Evolutionary conservation across 2,888 invertebrate genomes (phyloP).

Genomic region (Volucella zonaria): DNA sequence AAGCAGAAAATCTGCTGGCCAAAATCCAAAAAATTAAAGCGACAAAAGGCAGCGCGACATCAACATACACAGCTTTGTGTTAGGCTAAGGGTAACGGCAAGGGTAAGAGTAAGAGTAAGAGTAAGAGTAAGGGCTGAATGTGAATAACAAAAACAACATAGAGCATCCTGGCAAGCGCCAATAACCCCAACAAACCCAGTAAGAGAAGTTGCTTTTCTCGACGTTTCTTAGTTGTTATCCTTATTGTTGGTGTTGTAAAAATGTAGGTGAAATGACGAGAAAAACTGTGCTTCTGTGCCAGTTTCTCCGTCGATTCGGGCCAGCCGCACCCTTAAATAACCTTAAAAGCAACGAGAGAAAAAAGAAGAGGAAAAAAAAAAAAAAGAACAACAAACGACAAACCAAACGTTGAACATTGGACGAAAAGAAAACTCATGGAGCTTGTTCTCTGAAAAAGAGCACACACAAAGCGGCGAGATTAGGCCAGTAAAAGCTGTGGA

Average conservation of each 20-base stretch:
- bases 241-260: slow-evolving; percentile 70
- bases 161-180: slow-evolving; percentile 42
- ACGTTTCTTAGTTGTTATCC: slow-evolving; percentile 34
- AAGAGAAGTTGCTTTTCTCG: slow-evolving; percentile 29
- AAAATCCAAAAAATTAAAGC: slow-evolving; percentile 54
- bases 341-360: slow-evolving; percentile 62
- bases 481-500: slow-evolving; percentile 59
- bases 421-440: slow-evolving; percentile 63
- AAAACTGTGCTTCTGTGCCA: slow-evolving; percentile 73
- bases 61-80: slow-evolving; percentile 53
- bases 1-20: slow-evolving; percentile 43
- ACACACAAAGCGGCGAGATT: slow-evolving; percentile 54
- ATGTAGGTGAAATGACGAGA: slow-evolving; percentile 70
- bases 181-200: slow-evolving; percentile 16
- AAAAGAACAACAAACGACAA: slow-evolving; percentile 28
- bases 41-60: slow-evolving; percentile 71
- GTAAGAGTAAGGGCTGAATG: slow-evolving; percentile 53
- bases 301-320: slow-evolving; percentile 70
- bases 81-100: too few species aligned
- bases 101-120: too few species aligned
- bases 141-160: slow-evolving; percentile 28
- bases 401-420: slow-evolving; percentile 40
- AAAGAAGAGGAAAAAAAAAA: slow-evolving; percentile 44
- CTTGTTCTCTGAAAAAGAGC: slow-evolving; percentile 60
- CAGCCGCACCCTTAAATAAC: slow-evolving; percentile 75